Evolutionary conservation across 2,113 vertebrate genomes (phyloP).

Genomic region (Geococcyx californianus): DNA sequence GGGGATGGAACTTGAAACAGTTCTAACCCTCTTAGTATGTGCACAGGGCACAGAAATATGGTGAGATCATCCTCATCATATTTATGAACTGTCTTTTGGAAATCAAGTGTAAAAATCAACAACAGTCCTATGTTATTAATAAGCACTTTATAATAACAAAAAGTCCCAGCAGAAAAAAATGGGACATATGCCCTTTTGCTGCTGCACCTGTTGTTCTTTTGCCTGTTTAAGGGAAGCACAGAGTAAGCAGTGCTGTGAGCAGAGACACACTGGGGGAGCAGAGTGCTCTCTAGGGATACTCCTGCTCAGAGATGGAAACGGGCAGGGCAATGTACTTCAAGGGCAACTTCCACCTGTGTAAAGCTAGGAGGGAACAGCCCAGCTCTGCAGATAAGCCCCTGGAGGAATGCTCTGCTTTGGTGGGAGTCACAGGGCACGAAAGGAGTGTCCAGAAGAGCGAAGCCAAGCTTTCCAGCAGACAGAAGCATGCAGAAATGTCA

Average conservation of each 20-base stretch:
- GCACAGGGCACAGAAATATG: too few relatives aligned
- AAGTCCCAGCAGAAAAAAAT: constrained; percentile 10
- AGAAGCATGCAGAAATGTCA: background rate
- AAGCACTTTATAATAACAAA: constrained; percentile 15
- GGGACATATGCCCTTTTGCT: background rate
- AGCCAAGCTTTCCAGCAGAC: background rate
- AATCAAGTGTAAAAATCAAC: background rate
- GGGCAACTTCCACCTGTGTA: background rate
- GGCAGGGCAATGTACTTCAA: background rate
- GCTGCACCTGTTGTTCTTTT: constrained; percentile 48
- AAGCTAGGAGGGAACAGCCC: background rate
- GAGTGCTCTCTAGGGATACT: background rate
- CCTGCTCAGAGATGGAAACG: background rate
- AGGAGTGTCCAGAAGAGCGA: background rate
- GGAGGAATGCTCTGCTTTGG: background rate
- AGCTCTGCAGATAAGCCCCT: background rate
- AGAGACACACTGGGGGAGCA: background rate
- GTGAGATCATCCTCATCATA: background rate
- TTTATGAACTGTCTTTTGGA: background rate
- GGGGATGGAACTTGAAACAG: background rate
- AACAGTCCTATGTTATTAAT: constrained; percentile 14
- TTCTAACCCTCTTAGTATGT: background rate
- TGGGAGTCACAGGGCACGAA: background rate
- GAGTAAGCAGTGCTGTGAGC: background rate
- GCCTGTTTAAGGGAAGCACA: constrained; percentile 43